phyloP scores from a whole-genome alignment of 1,140 invertebrate genomes.

The Centruroides sculpturatus region DNA sequence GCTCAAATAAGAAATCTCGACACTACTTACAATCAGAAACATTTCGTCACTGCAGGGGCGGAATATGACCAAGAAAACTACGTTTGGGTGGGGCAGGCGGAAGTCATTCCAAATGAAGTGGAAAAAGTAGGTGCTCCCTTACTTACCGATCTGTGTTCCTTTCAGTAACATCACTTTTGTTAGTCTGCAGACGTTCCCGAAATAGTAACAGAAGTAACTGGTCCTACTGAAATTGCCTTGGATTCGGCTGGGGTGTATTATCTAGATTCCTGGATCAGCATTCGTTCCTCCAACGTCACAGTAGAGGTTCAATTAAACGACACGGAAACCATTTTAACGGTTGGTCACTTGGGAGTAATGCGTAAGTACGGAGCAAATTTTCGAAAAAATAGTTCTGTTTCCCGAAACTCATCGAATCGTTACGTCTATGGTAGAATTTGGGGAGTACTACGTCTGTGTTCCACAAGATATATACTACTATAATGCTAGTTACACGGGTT shows the following conservation, averaged over 20 bases:
- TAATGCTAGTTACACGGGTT: constrained; percentile 6
- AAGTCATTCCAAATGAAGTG: constrained; percentile 14
- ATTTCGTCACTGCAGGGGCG: constrained; percentile 33
- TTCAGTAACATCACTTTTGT: no score
- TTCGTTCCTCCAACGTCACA: constrained; percentile 14
- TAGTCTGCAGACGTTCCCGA: neutral
- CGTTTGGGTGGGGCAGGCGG: constrained; percentile 33
- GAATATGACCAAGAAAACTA: constrained; percentile 31
- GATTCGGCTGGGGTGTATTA: constrained; percentile 17
- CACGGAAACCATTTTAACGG: constrained; percentile 11
- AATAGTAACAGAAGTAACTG: constrained; percentile 12
- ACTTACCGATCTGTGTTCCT: no score
- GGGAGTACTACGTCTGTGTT: constrained; percentile 13
- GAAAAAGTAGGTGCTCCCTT: neutral
- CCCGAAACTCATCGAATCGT: neutral
- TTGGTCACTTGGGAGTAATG: constrained; percentile 16
- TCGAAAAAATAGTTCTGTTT: neutral
- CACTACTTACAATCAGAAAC: constrained; percentile 15
- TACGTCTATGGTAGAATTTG: constrained; percentile 11
- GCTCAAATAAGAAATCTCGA: constrained; percentile 25
- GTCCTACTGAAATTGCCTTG: constrained; percentile 11
- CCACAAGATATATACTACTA: constrained; percentile 18
- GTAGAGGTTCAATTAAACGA: constrained; percentile 10
- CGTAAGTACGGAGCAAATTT: constrained; percentile 1
- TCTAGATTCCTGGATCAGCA: constrained; percentile 7